A percentile compares a stretch with the other conserved stretches of the same genome.
These are phyloP conservation scores for Hyposmocoma kahamanoa DNA, from an alignment of 1,140 invertebrate genomes.

Conservation along the genomic window DNA sequence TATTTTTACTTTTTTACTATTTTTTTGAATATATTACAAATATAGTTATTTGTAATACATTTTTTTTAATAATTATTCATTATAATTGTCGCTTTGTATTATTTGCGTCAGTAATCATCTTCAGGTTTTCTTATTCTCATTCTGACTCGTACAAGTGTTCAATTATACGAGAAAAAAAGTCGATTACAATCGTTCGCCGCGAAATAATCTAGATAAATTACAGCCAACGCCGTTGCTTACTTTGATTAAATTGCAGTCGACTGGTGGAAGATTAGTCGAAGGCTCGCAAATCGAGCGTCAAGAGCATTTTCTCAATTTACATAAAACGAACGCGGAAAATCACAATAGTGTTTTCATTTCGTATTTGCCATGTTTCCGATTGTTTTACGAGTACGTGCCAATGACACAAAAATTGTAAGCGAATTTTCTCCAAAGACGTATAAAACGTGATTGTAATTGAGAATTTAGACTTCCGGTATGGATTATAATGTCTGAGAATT, in stretches of 20 bases:
- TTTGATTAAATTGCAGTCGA: conserved; percentile 73
- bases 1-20: too few species aligned
- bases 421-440: too few species aligned
- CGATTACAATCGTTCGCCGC: conserved; percentile 62
- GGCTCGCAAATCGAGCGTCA: conserved; percentile 67
- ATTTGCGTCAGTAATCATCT: too few species aligned
- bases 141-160: too few species aligned
- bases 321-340: conserved; percentile 63
- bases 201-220: conserved; percentile 73
- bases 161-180: conserved; percentile 62
- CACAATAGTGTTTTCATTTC: conserved; percentile 51
- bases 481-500: too few species aligned
- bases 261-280: conserved; percentile 67
- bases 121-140: too few species aligned
- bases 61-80: too few species aligned
- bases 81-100: too few species aligned
- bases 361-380: conserved; percentile 27
- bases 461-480: too few species aligned
- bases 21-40: too few species aligned
- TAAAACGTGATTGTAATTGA: too few species aligned
- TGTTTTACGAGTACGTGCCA: conserved; percentile 11
- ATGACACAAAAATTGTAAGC: conserved; percentile 13
- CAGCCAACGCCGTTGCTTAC: conserved; percentile 64
- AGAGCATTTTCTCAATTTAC: conserved; percentile 67
- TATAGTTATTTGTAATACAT: too few species aligned